Percentiles rank a stretch among this genome's conserved stretches.
Evolutionary conservation across 2,888 invertebrate species (phyloP).

Genomic region (Idaea straminata): DNA sequence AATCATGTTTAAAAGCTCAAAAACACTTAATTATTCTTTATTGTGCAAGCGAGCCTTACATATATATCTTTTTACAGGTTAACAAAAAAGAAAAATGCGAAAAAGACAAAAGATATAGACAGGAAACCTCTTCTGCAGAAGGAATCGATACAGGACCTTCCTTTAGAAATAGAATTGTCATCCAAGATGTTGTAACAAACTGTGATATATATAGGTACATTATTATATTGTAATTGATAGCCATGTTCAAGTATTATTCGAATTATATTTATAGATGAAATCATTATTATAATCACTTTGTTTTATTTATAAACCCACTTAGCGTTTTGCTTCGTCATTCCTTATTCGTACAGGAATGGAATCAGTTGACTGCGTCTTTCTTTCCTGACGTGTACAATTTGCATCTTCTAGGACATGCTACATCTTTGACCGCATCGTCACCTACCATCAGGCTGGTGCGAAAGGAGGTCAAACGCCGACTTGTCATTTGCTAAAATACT

Average conservation of each 20-base stretch:
- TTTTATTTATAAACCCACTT: slow-evolving; percentile 15
- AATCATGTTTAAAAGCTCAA: not conserved
- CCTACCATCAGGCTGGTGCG: no score
- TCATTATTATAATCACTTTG: slow-evolving; percentile 23
- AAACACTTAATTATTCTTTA: not conserved
- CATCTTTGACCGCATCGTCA: no score
- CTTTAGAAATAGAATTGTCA: slow-evolving; percentile 68
- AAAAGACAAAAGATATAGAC: slow-evolving; percentile 81
- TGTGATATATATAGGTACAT: slow-evolving; percentile 58
- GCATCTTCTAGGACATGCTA: no score
- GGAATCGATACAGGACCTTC: slow-evolving; percentile 74
- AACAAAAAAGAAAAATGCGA: slow-evolving; percentile 80
- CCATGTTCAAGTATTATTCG: slow-evolving; percentile 53
- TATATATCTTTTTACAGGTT: slow-evolving; percentile 49
- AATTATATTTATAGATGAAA: slow-evolving; percentile 59
- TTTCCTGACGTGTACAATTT: no score
- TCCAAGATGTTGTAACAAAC: slow-evolving; percentile 73
- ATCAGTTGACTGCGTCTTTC: no score
- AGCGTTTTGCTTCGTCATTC: no score
- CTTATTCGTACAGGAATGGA: no score
- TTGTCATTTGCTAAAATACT: no score
- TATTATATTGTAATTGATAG: slow-evolving; percentile 37
- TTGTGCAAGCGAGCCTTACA: no score
- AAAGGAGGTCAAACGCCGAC: no score
- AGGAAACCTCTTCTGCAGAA: slow-evolving; percentile 78